These are phyloP conservation scores for Carterocephalus palaemon DNA, from an alignment of 2,888 invertebrate genomes.

Conservation along the genomic window DNA sequence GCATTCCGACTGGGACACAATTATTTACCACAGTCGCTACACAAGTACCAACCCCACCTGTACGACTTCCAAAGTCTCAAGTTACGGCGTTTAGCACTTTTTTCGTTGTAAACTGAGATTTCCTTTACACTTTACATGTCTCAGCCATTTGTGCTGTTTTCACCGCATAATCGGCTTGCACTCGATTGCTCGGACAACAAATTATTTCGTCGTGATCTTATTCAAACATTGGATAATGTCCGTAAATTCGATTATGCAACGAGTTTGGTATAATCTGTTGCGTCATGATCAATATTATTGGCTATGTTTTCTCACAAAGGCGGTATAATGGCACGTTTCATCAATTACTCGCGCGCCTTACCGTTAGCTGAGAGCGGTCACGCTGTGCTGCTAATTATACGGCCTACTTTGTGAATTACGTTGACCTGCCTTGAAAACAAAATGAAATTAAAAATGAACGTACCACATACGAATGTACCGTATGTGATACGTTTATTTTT, in stretches of 20 bases:
- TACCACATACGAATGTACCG: not conserved
- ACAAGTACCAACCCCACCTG: no score
- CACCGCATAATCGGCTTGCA: no score
- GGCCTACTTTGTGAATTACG: slow-evolving; percentile 13
- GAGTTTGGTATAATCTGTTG: slow-evolving; percentile 7
- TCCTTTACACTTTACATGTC: no score
- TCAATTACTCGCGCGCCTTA: slow-evolving; percentile 28
- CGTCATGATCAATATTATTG: slow-evolving; percentile 14
- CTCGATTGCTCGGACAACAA: not conserved
- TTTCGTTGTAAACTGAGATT: no score
- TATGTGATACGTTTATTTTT: no score
- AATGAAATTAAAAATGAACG: slow-evolving; percentile 9
- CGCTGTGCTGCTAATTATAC: slow-evolving; percentile 24
- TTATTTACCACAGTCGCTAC: no score
- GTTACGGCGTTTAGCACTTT: no score
- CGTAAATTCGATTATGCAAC: slow-evolving; percentile 13
- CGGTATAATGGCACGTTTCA: slow-evolving; percentile 28
- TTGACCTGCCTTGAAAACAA: slow-evolving; percentile 10
- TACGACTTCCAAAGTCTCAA: no score
- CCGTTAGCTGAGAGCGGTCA: slow-evolving; percentile 30
- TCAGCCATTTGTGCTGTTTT: no score
- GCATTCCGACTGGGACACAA: no score
- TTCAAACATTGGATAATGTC: slow-evolving; percentile 5
- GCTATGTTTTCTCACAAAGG: slow-evolving; percentile 25
- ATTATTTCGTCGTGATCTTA: slow-evolving; percentile 7